Evolutionary conservation across 2,888 invertebrate genomes (phyloP), one percentile per base, ranked within the genome.

Genomic region (Punctoribates punctum): DNA sequence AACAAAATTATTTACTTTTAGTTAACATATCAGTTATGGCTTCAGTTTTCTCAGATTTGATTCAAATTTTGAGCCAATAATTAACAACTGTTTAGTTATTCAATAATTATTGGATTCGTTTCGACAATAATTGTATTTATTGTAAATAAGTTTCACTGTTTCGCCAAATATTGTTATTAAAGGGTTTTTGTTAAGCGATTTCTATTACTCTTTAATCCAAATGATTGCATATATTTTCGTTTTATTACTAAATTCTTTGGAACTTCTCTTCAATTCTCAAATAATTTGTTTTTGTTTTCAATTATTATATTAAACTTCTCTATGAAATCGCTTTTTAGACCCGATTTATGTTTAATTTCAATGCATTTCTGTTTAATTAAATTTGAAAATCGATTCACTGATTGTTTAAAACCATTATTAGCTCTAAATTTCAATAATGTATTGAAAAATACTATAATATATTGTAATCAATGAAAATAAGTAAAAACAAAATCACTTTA

Each of bases 21-120:
- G 67, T 34, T 65, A 8, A 65, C 38, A 67, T 67, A 67, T 67
- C 67, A 67, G 67, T 67, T 67, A 54, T 54, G 54, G 54, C 54
- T 67, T 62, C 34, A 17, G 6, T 34, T 34, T 34, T 6, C 8
- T 34, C 34, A 8, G 34, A 34, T 34, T 51, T 51, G 51, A n/a
- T n/a, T 51, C 13, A 17, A 4, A 8, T 51, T 51, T 51, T 20
- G 51, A 51, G 51, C 51, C 51, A 51, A 51, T 20, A 51, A 51
- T 51, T 34, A 34, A 51, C 3, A n/a, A 51, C 4, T n/a, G 51
- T 51, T 51, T 51, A 51, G 51, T 51, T 51, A 17, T 8, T n/a
- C 20, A n/a, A 4, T 51, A 51, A 20, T 51, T 17, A 51, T n/a
- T 51, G 51, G n/a, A 51, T n/a, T 51, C 13, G 34, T 34, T 51